Base-by-base conservation (phyloP, 2,797 vertebrate genomes). In the Sebastes kiyomatsui region DNA sequence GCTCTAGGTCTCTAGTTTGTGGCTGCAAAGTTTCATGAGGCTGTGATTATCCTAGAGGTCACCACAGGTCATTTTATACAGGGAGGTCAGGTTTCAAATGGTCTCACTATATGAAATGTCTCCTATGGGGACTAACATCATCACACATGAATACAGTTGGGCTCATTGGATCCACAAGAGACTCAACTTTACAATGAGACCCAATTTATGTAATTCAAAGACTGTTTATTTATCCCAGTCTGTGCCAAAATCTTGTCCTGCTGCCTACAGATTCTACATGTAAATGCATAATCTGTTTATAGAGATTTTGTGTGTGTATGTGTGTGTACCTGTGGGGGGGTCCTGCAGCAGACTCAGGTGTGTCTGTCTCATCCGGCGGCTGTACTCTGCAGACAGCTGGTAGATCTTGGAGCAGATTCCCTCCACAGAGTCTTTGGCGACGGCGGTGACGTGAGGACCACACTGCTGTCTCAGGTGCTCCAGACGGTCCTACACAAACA, bases 351-450 rank as follows among this genome's bases (percentile, higher is more conserved):
- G 95, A 77, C 93, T 94, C 62, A 97, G 95, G 92, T 99, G 98
- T 58, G 96, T 95, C 86, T 99, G 97, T 5, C 97, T 95, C 81
- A 98, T 97, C 69, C 98, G 96, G 30, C 97, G 97, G 86, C 96
- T 98, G 1, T 99, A 99, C 18, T 99, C 98, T 1, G 96, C 94
- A 27, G 98, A 99, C 89, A 99, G 97, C 94, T 98, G 97, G 90
- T 97, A 99, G 87, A 99, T 99, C 94, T 99, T 99, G 14, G 98
- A 98, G 87, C 98, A 99, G 93, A 99, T 99, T 84, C 98, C 98
- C 79, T 99, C 98, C 1, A 99, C 98, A 0, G 98, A 99, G 92
- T 99, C 98, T 93, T 98, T 99, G 68, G 98, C 98, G 2, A 98
- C 98, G 0, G 98, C 97, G 0, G 97, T 91, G 33, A 99, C 97